Evolutionary conservation across 2,113 vertebrate species (phyloP), one percentile per base, ranked within the genome.

Genomic region (Heterochromis multidens): DNA sequence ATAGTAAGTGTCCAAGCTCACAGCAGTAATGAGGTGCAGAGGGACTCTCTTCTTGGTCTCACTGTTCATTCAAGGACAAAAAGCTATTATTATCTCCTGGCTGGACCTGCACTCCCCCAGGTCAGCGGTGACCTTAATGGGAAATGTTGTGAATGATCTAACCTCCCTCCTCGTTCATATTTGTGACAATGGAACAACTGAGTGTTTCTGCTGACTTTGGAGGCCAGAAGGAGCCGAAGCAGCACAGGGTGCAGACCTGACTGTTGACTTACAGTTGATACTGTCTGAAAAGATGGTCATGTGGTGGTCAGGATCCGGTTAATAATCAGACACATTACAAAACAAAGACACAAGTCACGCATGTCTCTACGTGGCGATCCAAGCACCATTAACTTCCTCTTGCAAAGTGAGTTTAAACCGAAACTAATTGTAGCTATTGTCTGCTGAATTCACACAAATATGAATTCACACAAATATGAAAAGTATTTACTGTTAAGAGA

Each of bases 131-230:
- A 58, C 46, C 80, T 88, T 58, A 83, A 77, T 82, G 65, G 40
- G 84, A 88, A 91, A 85, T 59, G 72, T 62, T 90, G 56, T 59
- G 81, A 91, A 81, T 86, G 86, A 88, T 87, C 79, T 90, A 70
- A 87, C 79, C 37, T 79, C 77, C 77, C 61, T 74, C 56, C 35
- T 82, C 5, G 0, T 89, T 86, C 56, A 2, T 43, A 72, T 82
- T 81, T 81, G 74, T 85, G 77, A 86, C 61, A 58, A 80, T 81
- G 88, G 81, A 91, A 91, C 61, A 88, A 87, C 58, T 87, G 61
- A 90, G 61, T 83, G 17, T 83, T 85, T 86, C 52, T 83, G 2
- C 57, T 1, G 31, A 61, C n/a, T 82, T 27, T 61, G 27, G 58
- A 87, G 61, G 78, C 74, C 76, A 62, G 65, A 77, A 74, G 61